These are phyloP conservation scores for Tigriopus californicus DNA, from an alignment of 2,888 invertebrate species.

Conservation along the genomic window DNA sequence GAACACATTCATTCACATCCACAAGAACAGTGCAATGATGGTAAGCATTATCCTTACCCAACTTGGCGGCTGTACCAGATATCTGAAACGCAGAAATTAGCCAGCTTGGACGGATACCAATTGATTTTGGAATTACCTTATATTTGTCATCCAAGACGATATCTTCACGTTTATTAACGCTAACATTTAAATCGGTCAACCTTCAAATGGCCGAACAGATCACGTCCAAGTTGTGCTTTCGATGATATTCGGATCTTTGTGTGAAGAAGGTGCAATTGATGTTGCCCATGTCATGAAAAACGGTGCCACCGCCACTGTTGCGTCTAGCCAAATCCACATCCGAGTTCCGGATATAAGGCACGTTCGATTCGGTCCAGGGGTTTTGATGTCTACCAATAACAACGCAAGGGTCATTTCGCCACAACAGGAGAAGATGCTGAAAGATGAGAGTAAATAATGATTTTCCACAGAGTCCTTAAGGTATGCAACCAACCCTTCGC, in stretches of 20 bases:
- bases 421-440: slow-evolving; percentile 38
- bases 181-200: slow-evolving; percentile 55
- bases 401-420: slow-evolving; percentile 82
- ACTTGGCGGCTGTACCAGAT: slow-evolving; percentile 85
- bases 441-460: not conserved
- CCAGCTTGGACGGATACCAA: not conserved
- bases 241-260: slow-evolving; percentile 56
- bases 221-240: slow-evolving; percentile 68
- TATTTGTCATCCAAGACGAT: slow-evolving; percentile 50
- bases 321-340: slow-evolving; percentile 63
- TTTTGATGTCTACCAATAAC: slow-evolving; percentile 94
- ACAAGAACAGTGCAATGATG: slow-evolving; percentile 92
- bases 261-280: slow-evolving; percentile 83
- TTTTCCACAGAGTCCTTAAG: not conserved
- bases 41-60: slow-evolving; percentile 72
- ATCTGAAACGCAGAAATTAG: slow-evolving; percentile 37
- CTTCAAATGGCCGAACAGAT: slow-evolving; percentile 61
- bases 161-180: slow-evolving; percentile 65
- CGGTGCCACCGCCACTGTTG: slow-evolving; percentile 86
- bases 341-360: slow-evolving; percentile 41
- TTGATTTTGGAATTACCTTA: slow-evolving; percentile 37
- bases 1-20: slow-evolving; percentile 27
- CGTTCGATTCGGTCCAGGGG: slow-evolving; percentile 79
- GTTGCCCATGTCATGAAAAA: slow-evolving; percentile 88
- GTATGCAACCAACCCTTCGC: not conserved